phyloP scores from a whole-genome alignment of 2,113 vertebrate species.

The Tringa solitaria region DNA sequence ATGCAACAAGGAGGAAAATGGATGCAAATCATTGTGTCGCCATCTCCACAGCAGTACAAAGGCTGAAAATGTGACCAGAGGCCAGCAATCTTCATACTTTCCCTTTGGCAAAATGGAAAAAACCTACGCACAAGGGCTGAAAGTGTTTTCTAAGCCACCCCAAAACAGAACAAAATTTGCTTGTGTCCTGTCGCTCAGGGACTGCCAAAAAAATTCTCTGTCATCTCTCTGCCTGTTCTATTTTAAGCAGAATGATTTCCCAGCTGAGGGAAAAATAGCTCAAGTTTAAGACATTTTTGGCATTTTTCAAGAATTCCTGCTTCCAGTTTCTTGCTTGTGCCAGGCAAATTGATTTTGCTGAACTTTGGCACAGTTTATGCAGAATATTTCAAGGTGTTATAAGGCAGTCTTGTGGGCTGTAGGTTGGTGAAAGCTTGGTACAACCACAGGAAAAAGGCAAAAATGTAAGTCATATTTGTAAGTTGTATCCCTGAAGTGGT shows the following conservation, averaged over 20 bases:
- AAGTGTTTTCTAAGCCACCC: background rate
- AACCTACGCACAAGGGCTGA: background rate
- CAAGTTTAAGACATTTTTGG: conserved; percentile 61
- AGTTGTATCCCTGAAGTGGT: background rate
- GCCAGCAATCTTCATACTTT: background rate
- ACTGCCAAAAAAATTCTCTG: background rate
- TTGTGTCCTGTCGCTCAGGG: background rate
- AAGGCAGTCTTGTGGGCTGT: conserved; percentile 17
- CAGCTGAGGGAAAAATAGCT: conserved; percentile 48
- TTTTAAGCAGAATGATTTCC: conserved; percentile 57
- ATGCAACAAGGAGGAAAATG: background rate
- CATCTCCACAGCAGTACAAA: background rate
- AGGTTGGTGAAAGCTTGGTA: background rate
- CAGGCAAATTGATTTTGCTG: conserved; percentile 55
- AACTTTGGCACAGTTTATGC: conserved; percentile 1
- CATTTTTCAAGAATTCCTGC: conserved; percentile 62
- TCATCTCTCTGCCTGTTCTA: background rate
- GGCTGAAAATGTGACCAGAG: background rate
- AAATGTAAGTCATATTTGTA: background rate
- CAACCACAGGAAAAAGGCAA: conserved; percentile 23
- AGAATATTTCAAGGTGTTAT: conserved; percentile 6
- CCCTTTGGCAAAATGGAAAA: background rate
- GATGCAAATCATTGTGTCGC: background rate
- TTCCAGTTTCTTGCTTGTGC: conserved; percentile 16
- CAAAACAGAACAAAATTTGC: background rate